phyloP scores from a whole-genome alignment of 2,888 invertebrate species.

The Trissonchulus sp. region DNA sequence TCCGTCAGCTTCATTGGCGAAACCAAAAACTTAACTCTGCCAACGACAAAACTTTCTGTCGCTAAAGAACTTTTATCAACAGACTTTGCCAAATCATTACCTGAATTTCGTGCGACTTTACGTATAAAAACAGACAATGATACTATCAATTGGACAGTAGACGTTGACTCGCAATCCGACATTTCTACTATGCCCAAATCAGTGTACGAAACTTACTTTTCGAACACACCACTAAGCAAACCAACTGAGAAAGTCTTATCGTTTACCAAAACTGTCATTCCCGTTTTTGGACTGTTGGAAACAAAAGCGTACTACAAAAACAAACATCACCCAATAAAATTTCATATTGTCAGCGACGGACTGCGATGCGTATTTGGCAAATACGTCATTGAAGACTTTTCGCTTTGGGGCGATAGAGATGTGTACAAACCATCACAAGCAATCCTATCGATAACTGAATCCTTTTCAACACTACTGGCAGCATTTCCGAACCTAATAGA shows the following conservation, averaged over 20 bases:
- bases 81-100: neutral
- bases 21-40: too few species aligned
- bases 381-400: conserved; percentile 4
- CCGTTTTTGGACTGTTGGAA: neutral
- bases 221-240: neutral
- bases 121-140: neutral
- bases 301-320: neutral
- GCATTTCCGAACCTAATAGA: too few species aligned
- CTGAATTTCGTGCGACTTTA: neutral
- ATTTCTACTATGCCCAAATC: neutral
- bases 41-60: too few species aligned
- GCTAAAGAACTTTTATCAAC: too few species aligned
- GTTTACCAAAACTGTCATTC: neutral
- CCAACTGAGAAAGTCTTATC: neutral
- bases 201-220: neutral
- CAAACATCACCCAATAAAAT: neutral
- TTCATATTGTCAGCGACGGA: neutral
- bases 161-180: neutral
- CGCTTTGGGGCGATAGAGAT: neutral
- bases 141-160: neutral
- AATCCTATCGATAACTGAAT: too few species aligned
- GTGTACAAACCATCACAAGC: neutral
- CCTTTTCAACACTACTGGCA: too few species aligned
- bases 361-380: neutral
- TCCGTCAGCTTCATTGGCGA: neutral